Evolutionary conservation across 2,888 invertebrate species (phyloP).

Genomic region (Ochlodes sylvanus): DNA sequence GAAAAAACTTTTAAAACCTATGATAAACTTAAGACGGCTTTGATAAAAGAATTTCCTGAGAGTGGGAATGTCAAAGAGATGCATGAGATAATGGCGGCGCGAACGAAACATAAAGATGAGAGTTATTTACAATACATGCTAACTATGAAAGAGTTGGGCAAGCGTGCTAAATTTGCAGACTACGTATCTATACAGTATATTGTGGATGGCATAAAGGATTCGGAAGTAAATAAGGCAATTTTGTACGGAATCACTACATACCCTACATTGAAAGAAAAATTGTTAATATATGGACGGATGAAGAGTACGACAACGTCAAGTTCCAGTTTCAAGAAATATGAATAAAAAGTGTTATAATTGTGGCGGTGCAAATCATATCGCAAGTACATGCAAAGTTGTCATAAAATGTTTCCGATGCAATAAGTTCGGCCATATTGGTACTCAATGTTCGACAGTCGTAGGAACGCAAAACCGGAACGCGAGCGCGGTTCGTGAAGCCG

Average conservation of each 20-base stretch:
- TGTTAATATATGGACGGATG: neutral
- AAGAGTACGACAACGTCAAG: neutral
- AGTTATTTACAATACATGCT: neutral
- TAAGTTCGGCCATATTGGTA: constrained; percentile 24
- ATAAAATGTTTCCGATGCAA: constrained; percentile 26
- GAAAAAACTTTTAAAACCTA: neutral
- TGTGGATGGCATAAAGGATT: neutral
- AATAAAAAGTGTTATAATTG: constrained; percentile 1
- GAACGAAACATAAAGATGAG: neutral
- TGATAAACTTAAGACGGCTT: neutral
- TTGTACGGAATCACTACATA: neutral
- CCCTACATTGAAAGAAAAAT: neutral
- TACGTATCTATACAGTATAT: neutral
- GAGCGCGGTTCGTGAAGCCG: too few relatives aligned
- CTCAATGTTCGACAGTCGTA: too few relatives aligned
- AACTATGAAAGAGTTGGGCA: neutral
- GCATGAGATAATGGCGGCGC: neutral
- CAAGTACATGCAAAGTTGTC: neutral
- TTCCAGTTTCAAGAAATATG: too few relatives aligned
- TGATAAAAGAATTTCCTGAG: neutral
- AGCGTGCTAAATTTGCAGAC: neutral
- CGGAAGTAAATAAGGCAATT: neutral
- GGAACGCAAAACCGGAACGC: too few relatives aligned
- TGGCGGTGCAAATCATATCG: neutral
- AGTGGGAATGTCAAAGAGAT: neutral